Evolutionary conservation across 2,113 vertebrate genomes (phyloP), one percentile per base, ranked within the genome.

Genomic region (Equus przewalskii): DNA sequence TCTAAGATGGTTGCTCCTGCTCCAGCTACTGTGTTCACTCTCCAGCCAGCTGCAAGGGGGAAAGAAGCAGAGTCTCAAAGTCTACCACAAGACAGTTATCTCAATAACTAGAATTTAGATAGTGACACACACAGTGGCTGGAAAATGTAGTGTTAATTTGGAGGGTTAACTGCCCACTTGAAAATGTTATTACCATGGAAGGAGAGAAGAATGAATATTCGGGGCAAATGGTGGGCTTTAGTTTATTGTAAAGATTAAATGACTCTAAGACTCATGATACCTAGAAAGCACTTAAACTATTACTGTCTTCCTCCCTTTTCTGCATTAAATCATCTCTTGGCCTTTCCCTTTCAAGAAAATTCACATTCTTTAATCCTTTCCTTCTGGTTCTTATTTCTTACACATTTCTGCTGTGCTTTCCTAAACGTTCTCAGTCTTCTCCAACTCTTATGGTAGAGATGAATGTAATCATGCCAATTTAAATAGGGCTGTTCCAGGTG

Each of bases 341-440:
- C 46, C 14, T 58, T 89, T 82, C 46, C 24, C 65, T 86, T 80
- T 65, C 51, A 84, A 75, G 49, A 83, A 94, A 97, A 88, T 1
- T 33, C 54, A 16, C 11, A 72, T 26, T 56, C 46, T 90, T 87
- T 76, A 89, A 84, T 88, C 26, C 33, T 87, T 92, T 82, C 62
- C 56, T 73, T 54, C 56, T 78, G 14, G 62, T 69, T 94, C 79
- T 69, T 89, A 19, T 44, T 58, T 88, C 11, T 84, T 56, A 28
- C 14, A 62, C 8, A 33, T 69, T 89, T 91, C 69, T 86, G 78
- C 33, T 60, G 0, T 58, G 33, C 11, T 95, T 91, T 30, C 46
- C 75, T 76, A 69, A 79, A 69, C 30, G 44, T 10, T 49, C 64
- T 69, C 4, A 3, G 64, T 79, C 41, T 87, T 91, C 18, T 76